phyloP scores from a whole-genome alignment of 2,797 vertebrate genomes.

The Molossus molossus region DNA sequence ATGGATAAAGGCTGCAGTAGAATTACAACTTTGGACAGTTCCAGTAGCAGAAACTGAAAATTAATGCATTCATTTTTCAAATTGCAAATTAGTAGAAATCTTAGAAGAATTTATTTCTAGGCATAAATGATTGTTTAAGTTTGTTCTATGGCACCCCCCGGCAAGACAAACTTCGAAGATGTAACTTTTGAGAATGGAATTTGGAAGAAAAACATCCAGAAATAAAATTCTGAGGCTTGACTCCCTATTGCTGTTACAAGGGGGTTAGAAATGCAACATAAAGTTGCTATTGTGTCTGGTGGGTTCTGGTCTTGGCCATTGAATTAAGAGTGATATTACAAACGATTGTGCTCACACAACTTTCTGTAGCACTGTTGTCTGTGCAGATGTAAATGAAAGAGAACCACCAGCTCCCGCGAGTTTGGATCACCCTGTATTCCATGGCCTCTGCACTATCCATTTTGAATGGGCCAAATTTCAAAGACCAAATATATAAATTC shows the following conservation, averaged over 20 bases:
- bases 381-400: background rate
- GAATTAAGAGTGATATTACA: background rate
- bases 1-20: background rate
- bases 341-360: background rate
- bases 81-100: background rate
- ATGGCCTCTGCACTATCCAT: background rate
- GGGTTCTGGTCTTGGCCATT: background rate
- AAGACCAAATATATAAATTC: conserved; percentile 1
- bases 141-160: background rate
- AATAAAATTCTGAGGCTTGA: background rate
- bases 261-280: background rate
- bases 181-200: conserved; percentile 26
- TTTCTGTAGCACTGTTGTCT: background rate
- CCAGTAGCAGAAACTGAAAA: background rate
- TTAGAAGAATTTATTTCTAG: background rate
- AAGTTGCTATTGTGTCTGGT: background rate
- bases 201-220: background rate
- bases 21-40: background rate
- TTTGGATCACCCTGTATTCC: background rate
- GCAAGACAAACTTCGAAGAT: background rate
- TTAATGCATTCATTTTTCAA: background rate
- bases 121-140: background rate
- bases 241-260: background rate
- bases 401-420: background rate
- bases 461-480: background rate